Conservation (phyloP, 2,888 invertebrate species). For the Aricia artaxerxes region DNA sequence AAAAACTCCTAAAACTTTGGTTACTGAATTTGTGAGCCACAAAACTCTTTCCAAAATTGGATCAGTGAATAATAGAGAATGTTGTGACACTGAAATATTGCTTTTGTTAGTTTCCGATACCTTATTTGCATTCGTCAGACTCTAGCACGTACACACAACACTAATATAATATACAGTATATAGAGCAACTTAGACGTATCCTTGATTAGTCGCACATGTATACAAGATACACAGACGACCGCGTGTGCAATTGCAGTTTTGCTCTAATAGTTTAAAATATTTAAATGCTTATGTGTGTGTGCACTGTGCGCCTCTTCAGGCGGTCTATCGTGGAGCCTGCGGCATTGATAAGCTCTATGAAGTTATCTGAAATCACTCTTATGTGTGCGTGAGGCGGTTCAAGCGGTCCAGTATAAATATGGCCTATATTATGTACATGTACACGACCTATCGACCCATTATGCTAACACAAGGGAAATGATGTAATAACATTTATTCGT, state of each 20-base stretch:
- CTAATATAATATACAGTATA: no score
- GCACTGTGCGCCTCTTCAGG: no score
- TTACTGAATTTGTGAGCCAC: not conserved
- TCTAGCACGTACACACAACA: not conserved
- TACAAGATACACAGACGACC: not conserved
- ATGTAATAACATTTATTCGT: constrained; percentile 13
- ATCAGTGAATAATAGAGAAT: constrained; percentile 1
- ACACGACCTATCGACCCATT: constrained; percentile 7
- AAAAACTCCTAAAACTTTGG: not conserved
- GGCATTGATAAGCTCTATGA: no score
- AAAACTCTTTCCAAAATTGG: constrained; percentile 2
- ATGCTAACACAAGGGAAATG: constrained; percentile 4
- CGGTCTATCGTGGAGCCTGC: not conserved
- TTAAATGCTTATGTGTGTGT: no score
- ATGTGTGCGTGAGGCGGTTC: not conserved
- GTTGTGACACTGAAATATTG: constrained; percentile 15
- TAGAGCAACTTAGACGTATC: no score
- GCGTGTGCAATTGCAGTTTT: not conserved
- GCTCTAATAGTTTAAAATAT: no score
- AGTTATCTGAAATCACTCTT: no score
- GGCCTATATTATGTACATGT: not conserved
- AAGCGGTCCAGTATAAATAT: not conserved
- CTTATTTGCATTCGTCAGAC: constrained; percentile 12
- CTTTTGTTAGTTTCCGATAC: constrained; percentile 13
- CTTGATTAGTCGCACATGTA: not conserved